phyloP scores from a whole-genome alignment of 2,797 vertebrate species.

The Notoglanidium macrostoma region DNA sequence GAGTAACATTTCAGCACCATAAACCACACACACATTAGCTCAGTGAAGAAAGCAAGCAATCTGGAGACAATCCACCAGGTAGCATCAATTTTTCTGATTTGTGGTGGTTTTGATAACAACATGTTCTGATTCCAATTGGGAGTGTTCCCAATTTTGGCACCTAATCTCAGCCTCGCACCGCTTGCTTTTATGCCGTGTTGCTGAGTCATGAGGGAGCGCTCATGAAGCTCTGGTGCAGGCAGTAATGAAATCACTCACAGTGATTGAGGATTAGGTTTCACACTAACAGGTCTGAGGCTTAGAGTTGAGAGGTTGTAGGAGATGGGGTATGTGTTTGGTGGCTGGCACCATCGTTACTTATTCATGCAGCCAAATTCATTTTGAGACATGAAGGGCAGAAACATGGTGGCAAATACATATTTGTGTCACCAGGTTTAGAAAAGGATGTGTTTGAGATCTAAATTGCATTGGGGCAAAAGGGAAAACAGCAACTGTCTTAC shows the following conservation, averaged over 20 bases:
- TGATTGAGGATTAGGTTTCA: constrained; percentile 75
- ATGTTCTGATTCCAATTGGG: constrained; percentile 58
- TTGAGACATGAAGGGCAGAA: constrained; percentile 15
- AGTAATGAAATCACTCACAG: constrained; percentile 68
- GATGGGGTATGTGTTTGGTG: constrained; percentile 21
- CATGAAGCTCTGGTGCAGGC: constrained; percentile 63
- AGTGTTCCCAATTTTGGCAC: constrained; percentile 57
- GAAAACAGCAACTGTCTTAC: constrained; percentile 12
- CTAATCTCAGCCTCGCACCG: constrained; percentile 60
- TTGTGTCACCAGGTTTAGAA: constrained; percentile 2
- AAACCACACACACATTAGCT: background rate
- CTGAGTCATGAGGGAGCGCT: constrained; percentile 58
- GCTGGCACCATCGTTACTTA: constrained; percentile 54
- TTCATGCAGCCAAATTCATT: constrained; percentile 60
- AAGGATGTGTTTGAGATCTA: constrained; percentile 25
- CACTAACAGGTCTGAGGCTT: constrained; percentile 63
- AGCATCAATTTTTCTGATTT: constrained; percentile 49
- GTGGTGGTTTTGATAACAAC: constrained; percentile 52
- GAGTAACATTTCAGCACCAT: background rate
- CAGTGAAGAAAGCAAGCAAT: background rate
- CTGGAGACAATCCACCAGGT: constrained; percentile 57
- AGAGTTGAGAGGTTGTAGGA: constrained; percentile 21
- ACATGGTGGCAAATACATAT: background rate
- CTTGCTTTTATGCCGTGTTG: constrained; percentile 54
- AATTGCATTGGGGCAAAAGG: constrained; percentile 25